These are phyloP conservation scores for Brachionus sp. DNA, from an alignment of 1,140 invertebrate species.

Conservation along the genomic window DNA sequence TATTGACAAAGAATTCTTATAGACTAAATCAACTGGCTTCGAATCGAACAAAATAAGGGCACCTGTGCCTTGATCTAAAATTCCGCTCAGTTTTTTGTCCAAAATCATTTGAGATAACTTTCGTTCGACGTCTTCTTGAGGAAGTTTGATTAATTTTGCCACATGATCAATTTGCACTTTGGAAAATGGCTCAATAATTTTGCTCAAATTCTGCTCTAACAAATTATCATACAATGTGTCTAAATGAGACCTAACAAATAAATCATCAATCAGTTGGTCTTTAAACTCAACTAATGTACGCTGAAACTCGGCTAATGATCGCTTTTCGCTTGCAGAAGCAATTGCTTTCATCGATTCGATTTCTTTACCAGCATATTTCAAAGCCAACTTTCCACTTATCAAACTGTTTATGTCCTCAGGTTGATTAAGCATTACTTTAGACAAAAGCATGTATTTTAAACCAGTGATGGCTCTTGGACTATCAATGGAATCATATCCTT, in stretches of 20 bases:
- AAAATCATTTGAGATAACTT: constrained; percentile 99
- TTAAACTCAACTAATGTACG: constrained; percentile 64
- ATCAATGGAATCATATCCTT: constrained; percentile 89
- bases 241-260: constrained; percentile 90
- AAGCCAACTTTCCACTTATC: constrained; percentile 88
- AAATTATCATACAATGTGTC: constrained; percentile 95
- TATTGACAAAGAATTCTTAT: constrained; percentile 39
- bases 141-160: constrained; percentile 79
- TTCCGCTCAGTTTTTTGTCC: constrained; percentile 81
- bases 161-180: constrained; percentile 82
- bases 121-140: constrained; percentile 82
- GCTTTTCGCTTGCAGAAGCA: constrained; percentile 87
- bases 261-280: constrained; percentile 86
- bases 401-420: constrained; percentile 92
- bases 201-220: constrained; percentile 96
- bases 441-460: constrained; percentile 97
- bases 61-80: constrained; percentile 42
- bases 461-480: constrained; percentile 79
- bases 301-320: constrained; percentile 93
- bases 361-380: constrained; percentile 90
- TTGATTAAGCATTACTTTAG: constrained; percentile 90
- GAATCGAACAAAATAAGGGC: constrained; percentile 39
- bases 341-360: constrained; percentile 97
- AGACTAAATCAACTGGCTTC: constrained; percentile 17
- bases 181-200: constrained; percentile 98